Evolutionary conservation across 1,140 invertebrate genomes (phyloP).

Genomic region (Ruditapes philippinarum): DNA sequence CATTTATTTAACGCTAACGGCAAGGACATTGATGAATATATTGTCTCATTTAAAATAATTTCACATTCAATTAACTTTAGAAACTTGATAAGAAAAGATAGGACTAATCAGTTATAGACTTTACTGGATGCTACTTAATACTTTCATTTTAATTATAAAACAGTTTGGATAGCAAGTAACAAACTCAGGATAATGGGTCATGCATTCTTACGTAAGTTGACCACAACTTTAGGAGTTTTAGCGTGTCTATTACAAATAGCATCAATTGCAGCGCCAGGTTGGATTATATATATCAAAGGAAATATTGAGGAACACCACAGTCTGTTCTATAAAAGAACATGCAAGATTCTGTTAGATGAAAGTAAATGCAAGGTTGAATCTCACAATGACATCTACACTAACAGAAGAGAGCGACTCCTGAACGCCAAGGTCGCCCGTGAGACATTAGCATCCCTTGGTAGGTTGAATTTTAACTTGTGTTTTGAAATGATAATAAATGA

Average conservation of each 20-base stretch:
- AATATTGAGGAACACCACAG: neutral
- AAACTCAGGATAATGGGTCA: no score
- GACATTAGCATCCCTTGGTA: neutral
- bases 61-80: no score
- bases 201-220: neutral
- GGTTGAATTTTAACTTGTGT: no score
- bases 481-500: no score
- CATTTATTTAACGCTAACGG: no score
- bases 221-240: neutral
- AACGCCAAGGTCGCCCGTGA: neutral
- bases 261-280: neutral
- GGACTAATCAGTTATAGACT: no score
- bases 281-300: neutral
- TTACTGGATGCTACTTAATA: no score
- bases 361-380: neutral
- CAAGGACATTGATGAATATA: no score
- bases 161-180: no score
- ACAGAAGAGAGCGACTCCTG: neutral
- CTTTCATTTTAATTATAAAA: no score
- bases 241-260: conserved; percentile 31
- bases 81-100: no score
- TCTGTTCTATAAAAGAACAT: neutral
- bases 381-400: neutral
- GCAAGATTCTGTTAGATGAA: neutral
- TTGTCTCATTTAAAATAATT: no score